Evolutionary conservation across 2,113 vertebrate species (phyloP), one percentile per base, ranked within the genome.

Genomic region (Chelonoidis abingdonii): DNA sequence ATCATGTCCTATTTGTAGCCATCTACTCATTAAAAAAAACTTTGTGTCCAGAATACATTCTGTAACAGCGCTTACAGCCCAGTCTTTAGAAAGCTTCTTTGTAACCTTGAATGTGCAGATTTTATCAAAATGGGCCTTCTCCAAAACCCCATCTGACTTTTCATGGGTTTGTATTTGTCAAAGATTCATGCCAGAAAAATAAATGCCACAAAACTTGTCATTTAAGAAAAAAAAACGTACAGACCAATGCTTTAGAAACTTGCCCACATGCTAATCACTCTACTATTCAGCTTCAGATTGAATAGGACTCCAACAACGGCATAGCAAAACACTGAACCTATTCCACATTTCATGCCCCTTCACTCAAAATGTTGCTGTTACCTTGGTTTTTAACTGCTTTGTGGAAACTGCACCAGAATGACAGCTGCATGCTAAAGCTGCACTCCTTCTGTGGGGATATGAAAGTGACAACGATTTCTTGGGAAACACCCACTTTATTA

Each of bases 251-350:
- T 98, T 98, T 98, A 97, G 97, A 97, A 95, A 95, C 96, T 98
- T 96, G 98, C 97, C 98, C 96, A 97, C 97, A 98, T 98, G 97
- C 97, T 98, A 98, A 98, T 98, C 97, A 98, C 97, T 83, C 96
- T 94, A 93, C 97, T 97, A 98, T 98, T 98, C 98, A 98, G 97
- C 92, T 94, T 95, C 93, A 96, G 81, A 93, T 94, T 98, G 98
- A 98, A 98, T 98, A 98, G 98, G 89, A 93, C 94, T 93, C 93
- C 95, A 95, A 98, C 97, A 98, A 98, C 97, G 97, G 97, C 97
- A 97, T 97, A 97, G 98, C 98, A 98, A 98, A 94, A 97, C 93
- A 97, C 86, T 96, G 97, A 97, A 97, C 95, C 96, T 95, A 94
- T 97, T 96, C 95, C 95, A 96, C 97, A 98, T 97, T 83, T 85